phyloP scores from a whole-genome alignment of 2,797 vertebrate genomes.

The Neosalanx taihuensis region DNA sequence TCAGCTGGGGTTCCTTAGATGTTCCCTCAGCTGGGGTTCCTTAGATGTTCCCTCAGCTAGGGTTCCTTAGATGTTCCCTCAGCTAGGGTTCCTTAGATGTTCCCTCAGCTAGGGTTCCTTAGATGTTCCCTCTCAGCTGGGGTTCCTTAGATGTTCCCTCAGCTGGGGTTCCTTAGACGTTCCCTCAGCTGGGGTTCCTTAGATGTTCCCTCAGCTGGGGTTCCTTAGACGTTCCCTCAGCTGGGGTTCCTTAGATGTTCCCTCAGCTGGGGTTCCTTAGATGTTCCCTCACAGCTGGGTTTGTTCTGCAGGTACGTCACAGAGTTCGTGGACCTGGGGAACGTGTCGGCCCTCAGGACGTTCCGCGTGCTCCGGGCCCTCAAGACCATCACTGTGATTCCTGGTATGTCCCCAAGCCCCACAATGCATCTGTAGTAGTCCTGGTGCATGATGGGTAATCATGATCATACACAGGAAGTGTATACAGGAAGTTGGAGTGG shows the following conservation, averaged over 20 bases:
- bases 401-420: conserved; percentile 71
- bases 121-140: no score
- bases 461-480: not conserved
- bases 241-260: not conserved
- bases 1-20: no score
- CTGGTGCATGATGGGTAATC: not conserved
- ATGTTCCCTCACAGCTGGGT: not conserved
- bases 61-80: no score
- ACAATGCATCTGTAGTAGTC: not conserved
- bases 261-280: not conserved
- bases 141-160: no score
- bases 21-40: no score
- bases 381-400: conserved; percentile 96
- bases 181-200: no score
- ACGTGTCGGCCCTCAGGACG: conserved; percentile 90
- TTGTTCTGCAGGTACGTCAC: conserved; percentile 80
- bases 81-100: no score
- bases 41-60: no score
- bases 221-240: not conserved
- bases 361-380: conserved; percentile 95
- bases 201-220: no score
- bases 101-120: no score
- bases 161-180: no score
- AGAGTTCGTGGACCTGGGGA: conserved; percentile 92
- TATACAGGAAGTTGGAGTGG: not conserved